Evolutionary conservation across 2,888 invertebrate genomes (phyloP).

Genomic region (Aphrophora alni): DNA sequence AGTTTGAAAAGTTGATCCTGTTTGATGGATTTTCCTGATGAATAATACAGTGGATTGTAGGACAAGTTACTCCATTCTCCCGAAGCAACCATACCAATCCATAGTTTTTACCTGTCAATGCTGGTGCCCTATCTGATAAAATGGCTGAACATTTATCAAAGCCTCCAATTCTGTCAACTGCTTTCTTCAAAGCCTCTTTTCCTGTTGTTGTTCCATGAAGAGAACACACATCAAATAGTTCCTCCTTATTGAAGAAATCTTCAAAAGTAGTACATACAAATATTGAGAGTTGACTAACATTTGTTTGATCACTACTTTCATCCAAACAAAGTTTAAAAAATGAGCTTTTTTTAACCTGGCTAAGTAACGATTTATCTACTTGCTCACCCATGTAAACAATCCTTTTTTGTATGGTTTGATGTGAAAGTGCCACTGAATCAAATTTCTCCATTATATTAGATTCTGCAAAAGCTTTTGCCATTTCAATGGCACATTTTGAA

Average conservation of each 20-base stretch:
- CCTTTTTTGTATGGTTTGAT: no score
- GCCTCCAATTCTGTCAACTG: constrained; percentile 37
- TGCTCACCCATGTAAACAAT: no score
- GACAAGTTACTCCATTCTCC: constrained; percentile 42
- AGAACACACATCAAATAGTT: no score
- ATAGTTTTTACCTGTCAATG: constrained; percentile 45
- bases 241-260: constrained; percentile 37
- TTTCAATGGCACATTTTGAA: neutral
- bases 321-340: constrained; percentile 31
- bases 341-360: no score
- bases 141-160: constrained; percentile 40
- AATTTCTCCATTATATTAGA: no score
- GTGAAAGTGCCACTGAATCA: no score
- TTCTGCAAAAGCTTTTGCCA: no score
- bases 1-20: constrained; percentile 34
- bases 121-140: constrained; percentile 40
- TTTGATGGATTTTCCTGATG: constrained; percentile 40
- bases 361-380: no score
- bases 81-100: constrained; percentile 39
- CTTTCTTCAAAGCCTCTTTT: constrained; percentile 36
- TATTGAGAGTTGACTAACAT: no score
- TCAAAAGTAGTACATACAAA: no score
- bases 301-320: no score
- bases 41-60: constrained; percentile 45
- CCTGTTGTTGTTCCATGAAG: no score